phyloP scores from a whole-genome alignment of 2,888 invertebrate species.

The Pyralis farinalis region DNA sequence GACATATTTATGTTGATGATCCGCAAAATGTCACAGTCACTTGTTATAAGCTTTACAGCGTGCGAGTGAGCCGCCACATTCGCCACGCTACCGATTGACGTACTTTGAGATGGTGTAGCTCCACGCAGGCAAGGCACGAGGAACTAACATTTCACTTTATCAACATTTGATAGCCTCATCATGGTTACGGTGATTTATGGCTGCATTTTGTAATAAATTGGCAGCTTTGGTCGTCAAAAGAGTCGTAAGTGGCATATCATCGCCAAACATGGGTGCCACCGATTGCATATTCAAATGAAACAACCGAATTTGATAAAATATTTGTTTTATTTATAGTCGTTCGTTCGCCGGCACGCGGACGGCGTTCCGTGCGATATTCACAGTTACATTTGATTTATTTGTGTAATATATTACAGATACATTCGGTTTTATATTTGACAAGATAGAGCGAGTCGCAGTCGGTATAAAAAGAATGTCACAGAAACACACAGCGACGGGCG shows the following conservation, averaged over 20 bases:
- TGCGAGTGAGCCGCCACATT: background rate
- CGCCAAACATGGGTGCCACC: background rate
- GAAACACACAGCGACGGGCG: conserved; percentile 23
- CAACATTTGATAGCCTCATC: background rate
- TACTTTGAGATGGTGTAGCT: background rate
- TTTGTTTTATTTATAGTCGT: conserved; percentile 7
- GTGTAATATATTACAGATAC: conserved; percentile 14
- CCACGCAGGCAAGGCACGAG: background rate
- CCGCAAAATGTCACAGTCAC: conserved; percentile 6
- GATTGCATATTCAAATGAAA: conserved; percentile 15
- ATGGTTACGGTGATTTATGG: conserved; percentile 1
- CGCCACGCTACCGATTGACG: background rate
- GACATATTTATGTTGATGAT: conserved; percentile 1
- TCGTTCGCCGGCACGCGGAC: background rate
- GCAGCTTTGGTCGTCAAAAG: background rate
- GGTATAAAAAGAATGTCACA: conserved; percentile 25
- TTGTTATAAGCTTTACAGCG: conserved; percentile 1
- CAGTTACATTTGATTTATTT: background rate
- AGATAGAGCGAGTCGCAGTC: background rate
- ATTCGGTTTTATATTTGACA: background rate
- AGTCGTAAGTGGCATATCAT: background rate
- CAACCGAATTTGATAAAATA: conserved; percentile 20
- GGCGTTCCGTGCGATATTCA: conserved; percentile 12
- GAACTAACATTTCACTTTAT: background rate
- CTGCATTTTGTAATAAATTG: background rate